Evolutionary conservation across 2,888 invertebrate species (phyloP).

Genomic region (Pachycephus smyrnensis): DNA sequence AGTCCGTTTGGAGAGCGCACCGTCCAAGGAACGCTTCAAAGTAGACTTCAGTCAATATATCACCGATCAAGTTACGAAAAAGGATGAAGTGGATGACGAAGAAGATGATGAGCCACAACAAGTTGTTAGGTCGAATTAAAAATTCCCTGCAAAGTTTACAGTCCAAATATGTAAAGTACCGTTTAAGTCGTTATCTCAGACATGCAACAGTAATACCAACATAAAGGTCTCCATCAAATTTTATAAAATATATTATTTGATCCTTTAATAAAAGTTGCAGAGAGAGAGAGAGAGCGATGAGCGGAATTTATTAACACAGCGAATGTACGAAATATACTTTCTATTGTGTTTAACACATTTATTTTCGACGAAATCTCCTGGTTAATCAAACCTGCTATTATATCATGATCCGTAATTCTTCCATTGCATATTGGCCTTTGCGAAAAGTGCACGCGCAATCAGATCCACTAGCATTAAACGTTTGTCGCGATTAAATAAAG

Average conservation of each 20-base stretch:
- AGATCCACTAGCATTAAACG: not conserved
- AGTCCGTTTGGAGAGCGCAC: constrained; percentile 74
- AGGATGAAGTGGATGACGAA: constrained; percentile 44
- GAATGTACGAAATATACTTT: not conserved
- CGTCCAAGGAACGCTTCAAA: constrained; percentile 76
- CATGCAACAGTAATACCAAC: too few species aligned
- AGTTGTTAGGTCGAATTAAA: too few species aligned
- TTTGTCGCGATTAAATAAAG: not conserved
- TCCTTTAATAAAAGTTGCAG: too few species aligned
- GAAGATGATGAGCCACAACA: constrained; percentile 44
- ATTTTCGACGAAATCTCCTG: not conserved
- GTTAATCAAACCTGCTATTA: not conserved
- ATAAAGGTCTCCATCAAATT: too few species aligned
- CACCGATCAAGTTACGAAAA: constrained; percentile 31
- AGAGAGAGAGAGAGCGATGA: constrained; percentile 25
- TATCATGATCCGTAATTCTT: not conserved
- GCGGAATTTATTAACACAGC: constrained; percentile 10
- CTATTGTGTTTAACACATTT: not conserved
- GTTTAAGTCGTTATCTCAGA: too few species aligned
- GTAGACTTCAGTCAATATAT: constrained; percentile 66
- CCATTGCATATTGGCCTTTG: not conserved
- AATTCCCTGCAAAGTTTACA: too few species aligned
- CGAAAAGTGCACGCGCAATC: not conserved
- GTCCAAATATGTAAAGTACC: too few species aligned
- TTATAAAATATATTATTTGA: too few species aligned